phyloP scores from a whole-genome alignment of 2,113 vertebrate species.

The Macrotus californicus region DNA sequence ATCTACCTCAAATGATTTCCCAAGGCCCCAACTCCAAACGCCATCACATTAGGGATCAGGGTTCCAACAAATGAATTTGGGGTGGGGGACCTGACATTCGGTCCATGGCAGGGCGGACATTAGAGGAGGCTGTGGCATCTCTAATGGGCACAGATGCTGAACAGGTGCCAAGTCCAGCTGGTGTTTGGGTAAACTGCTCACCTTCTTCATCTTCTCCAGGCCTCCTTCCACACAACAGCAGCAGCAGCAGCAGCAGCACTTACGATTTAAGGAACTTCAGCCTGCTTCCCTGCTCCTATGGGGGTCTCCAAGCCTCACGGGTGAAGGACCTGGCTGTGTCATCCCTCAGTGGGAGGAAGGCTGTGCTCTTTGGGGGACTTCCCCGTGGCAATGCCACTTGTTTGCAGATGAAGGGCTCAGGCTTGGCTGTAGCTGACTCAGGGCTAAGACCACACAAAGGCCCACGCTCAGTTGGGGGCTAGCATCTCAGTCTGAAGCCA shows the following conservation, averaged over 20 bases:
- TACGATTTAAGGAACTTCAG: accelerated
- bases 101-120: not conserved
- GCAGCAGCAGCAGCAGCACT: not conserved
- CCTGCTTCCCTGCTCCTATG: not conserved
- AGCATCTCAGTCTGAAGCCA: not conserved
- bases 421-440: not conserved
- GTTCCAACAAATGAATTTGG: too few species aligned
- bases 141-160: not conserved
- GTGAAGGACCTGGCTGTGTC: not conserved
- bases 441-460: accelerated
- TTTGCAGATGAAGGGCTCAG: not conserved
- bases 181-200: not conserved
- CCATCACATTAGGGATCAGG: not conserved
- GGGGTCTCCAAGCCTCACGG: accelerated
- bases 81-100: not conserved
- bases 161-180: not conserved
- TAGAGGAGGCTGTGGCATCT: not conserved
- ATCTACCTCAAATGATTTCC: not conserved
- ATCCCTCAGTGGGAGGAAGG: accelerated
- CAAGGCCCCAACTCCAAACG: not conserved
- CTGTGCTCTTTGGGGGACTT: not conserved
- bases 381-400: accelerated
- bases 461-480: too few species aligned
- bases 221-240: not conserved
- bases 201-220: not conserved